Base-by-base conservation (phyloP, 2,113 vertebrate species). In the Hippocampus guttulatus region DNA sequence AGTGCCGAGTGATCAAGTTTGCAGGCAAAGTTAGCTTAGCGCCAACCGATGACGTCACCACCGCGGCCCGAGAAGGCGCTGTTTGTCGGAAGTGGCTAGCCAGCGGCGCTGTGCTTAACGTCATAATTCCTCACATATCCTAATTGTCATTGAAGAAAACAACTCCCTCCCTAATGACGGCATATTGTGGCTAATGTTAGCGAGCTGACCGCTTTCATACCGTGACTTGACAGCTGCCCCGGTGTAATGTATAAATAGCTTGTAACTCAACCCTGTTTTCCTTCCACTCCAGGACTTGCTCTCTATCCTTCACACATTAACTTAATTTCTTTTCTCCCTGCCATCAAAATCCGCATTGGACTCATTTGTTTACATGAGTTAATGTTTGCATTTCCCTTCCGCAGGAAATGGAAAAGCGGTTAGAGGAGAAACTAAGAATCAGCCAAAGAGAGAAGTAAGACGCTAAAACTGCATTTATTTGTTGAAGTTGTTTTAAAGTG, bases 381-480 rank as follows among this genome's bases (percentile, higher is more conserved):
- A 41, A 70, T 63, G 25, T 76, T 74, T 75, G 73, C 80, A 68
- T 20, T 91, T 73, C 79, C 60, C 61, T 62, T 61, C 74, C 33
- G 63, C 85, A 99, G 97, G 96, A 98, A 92, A 98, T 99, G 94
- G 96, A 98, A 86, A 95, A 95, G 90, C 93, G 94, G 81, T 90
- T 98, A 87, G 96, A 96, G 85, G 96, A 96, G 92, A 99, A 96
- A 87, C 92, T 98, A 88, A 93, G 93, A 89, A 96, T 98, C 88
- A 94, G 93, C 51, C 95, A 96, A 83, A 97, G 92, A 91, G 96
- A 98, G 90, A 97, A 93, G 97, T 96, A 93, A 94, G 80, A 52
- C 2, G 8, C 9, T n/a, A 2, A 3, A 21, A 52, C 51, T 52
- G 20, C 43, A 60, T 5, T 61, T 69, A 45, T 51, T 52, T 20